phyloP scores from a whole-genome alignment of 2,797 vertebrate genomes.

The Poeciliopsis infans region DNA sequence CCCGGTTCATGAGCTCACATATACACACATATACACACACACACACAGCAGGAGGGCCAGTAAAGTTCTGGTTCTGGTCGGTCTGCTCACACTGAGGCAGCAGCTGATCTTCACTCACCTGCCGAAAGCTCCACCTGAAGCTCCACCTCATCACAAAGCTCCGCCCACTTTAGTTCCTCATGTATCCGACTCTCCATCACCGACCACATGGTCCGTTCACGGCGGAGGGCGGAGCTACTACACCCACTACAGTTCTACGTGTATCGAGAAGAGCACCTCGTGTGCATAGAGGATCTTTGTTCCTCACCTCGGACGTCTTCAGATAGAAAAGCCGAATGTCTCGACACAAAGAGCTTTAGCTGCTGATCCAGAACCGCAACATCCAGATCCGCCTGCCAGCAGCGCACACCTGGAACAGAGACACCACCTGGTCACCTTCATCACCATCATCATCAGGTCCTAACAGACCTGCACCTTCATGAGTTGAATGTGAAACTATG shows the following conservation, averaged over 20 bases:
- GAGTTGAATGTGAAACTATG: too few relatives aligned
- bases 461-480: too few relatives aligned
- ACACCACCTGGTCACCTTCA: background rate
- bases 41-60: too few relatives aligned
- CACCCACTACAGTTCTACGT: background rate
- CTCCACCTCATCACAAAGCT: background rate
- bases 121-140: background rate
- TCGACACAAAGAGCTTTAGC: slow-evolving; percentile 91
- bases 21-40: background rate
- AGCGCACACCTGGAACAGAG: slow-evolving; percentile 81
- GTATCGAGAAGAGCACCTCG: background rate
- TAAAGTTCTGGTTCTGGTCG: background rate
- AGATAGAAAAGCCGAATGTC: slow-evolving; percentile 92
- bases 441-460: background rate
- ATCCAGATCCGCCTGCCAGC: slow-evolving; percentile 86
- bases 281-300: background rate
- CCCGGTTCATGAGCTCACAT: slow-evolving; percentile 3
- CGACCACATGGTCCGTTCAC: background rate
- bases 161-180: background rate
- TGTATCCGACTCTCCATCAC: background rate
- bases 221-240: too few relatives aligned
- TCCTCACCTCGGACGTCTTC: slow-evolving; percentile 87
- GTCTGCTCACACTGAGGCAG: too few relatives aligned
- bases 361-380: slow-evolving; percentile 88
- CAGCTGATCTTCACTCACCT: background rate